Percentiles rank a stretch among this genome's conserved stretches.
These are phyloP conservation scores for Pseudolaguvia tuberculata DNA, from an alignment of 2,113 vertebrate species.

Conservation along the genomic window DNA sequence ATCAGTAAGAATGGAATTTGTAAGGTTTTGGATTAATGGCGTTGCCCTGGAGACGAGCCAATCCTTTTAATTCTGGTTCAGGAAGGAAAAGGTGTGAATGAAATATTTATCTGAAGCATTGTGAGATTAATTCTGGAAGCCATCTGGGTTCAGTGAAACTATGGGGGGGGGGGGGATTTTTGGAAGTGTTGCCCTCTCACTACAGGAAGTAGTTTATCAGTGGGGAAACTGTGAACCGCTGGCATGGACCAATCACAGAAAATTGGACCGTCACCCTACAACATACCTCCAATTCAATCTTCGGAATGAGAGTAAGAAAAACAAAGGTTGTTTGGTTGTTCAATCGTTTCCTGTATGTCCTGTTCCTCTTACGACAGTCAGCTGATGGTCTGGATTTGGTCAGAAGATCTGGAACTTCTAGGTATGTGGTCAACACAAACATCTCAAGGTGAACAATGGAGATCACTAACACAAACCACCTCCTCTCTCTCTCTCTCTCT, in stretches of 20 bases:
- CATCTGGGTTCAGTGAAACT: too few species aligned
- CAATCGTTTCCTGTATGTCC: too few species aligned
- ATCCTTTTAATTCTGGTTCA: neutral
- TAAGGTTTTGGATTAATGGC: constrained; percentile 12
- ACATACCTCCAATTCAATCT: too few species aligned
- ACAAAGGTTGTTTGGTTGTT: too few species aligned
- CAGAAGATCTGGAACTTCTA: neutral
- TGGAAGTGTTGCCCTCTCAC: neutral
- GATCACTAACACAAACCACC: neutral
- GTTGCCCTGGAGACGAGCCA: neutral
- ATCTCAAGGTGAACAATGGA: constrained; percentile 6
- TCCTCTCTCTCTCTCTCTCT: too few species aligned
- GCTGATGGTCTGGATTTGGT: neutral
- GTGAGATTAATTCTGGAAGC: neutral
- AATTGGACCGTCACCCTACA: neutral
- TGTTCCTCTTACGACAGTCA: neutral
- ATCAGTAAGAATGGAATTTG: constrained; percentile 1
- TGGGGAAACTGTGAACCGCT: too few species aligned
- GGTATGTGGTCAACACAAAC: too few species aligned
- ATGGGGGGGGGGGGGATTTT: neutral
- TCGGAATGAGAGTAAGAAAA: too few species aligned
- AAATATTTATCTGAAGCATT: neutral
- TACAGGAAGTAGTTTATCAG: neutral
- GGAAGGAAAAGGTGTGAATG: neutral
- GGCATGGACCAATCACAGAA: too few species aligned